Percentiles rank a stretch among this genome's conserved stretches.
These are phyloP conservation scores for Ceraclea dissimilis DNA, from an alignment of 2,888 invertebrate species.

Conservation along the genomic window DNA sequence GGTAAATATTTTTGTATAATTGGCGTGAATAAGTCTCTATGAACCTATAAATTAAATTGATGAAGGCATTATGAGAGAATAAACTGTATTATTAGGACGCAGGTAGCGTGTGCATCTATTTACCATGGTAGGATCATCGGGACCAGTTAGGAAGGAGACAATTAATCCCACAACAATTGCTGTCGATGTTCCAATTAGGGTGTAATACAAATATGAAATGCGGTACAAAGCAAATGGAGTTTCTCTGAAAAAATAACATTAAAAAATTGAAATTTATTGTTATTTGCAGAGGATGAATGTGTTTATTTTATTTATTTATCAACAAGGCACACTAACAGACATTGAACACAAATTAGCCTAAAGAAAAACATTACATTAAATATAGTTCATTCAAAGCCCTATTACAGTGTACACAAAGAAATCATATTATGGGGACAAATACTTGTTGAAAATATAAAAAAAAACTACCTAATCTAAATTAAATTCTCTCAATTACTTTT, in stretches of 20 bases:
- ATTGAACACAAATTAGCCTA: no score
- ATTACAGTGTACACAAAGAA: no score
- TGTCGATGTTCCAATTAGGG: conserved; percentile 60
- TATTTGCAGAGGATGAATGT: not conserved
- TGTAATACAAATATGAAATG: conserved; percentile 73
- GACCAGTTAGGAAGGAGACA: conserved; percentile 61
- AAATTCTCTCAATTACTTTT: no score
- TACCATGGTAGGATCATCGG: conserved; percentile 51
- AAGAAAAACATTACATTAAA: no score
- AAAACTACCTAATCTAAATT: no score
- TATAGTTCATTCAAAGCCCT: no score
- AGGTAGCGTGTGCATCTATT: not conserved
- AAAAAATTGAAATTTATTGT: not conserved
- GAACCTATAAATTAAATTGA: conserved; percentile 33
- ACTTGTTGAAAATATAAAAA: no score
- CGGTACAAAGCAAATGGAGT: conserved; percentile 59
- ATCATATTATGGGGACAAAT: no score
- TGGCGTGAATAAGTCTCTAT: conserved; percentile 58
- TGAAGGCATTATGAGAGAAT: no score
- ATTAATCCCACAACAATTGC: conserved; percentile 57
- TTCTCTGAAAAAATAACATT: conserved; percentile 44
- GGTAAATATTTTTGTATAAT: conserved; percentile 51
- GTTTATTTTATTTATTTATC: no score
- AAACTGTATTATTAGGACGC: no score
- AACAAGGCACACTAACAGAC: no score